Percentiles rank a stretch among this genome's conserved stretches.
Evolutionary conservation across 2,888 invertebrate species (phyloP).

Genomic region (Mimas tiliae): DNA sequence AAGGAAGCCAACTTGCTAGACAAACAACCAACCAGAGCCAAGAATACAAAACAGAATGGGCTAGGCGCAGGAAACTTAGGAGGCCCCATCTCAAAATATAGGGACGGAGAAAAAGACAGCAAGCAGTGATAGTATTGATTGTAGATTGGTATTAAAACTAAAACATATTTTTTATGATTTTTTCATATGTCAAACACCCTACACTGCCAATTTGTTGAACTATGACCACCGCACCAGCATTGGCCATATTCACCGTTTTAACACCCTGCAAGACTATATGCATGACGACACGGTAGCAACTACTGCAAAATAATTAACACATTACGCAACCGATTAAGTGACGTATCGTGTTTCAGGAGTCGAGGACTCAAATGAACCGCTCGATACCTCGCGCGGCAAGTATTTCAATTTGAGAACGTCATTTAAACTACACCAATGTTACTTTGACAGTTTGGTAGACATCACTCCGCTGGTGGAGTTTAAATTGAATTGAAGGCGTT

Average conservation of each 20-base stretch:
- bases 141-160: too few species aligned
- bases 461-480: constrained; percentile 51
- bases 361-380: constrained; percentile 50
- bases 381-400: constrained; percentile 50
- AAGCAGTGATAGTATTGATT: too few species aligned
- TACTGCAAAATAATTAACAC: constrained; percentile 23
- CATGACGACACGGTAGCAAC: constrained; percentile 22
- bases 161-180: too few species aligned
- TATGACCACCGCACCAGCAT: too few species aligned
- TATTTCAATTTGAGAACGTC: constrained; percentile 66
- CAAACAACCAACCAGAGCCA: too few species aligned
- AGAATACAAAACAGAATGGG: too few species aligned
- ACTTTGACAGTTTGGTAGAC: constrained; percentile 63
- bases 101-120: too few species aligned
- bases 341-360: constrained; percentile 47
- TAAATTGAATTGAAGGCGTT: constrained; percentile 63
- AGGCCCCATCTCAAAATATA: too few species aligned
- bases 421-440: constrained; percentile 62
- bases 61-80: too few species aligned
- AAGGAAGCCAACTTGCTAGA: too few species aligned
- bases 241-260: background rate
- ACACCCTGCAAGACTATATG: background rate
- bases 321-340: constrained; percentile 45
- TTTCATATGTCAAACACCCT: too few species aligned
- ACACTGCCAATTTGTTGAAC: too few species aligned